Evolutionary conservation across 2,888 invertebrate genomes (phyloP), one percentile per base, ranked within the genome.

Genomic region (Ariolimax columbianus): DNA sequence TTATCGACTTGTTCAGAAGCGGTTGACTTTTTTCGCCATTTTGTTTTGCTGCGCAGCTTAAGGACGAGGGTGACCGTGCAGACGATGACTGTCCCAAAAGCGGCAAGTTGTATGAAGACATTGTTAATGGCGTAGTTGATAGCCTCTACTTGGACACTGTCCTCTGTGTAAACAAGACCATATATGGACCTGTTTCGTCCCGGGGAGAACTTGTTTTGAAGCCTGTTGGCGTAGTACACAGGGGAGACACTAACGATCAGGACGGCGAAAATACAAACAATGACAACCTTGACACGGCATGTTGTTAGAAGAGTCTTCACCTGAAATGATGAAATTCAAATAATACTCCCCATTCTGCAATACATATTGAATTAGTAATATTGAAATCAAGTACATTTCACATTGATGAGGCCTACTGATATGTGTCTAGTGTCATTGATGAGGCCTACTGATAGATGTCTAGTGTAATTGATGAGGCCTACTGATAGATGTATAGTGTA

Each of bases 201-300:
- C 3, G 30, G 43, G 30, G 73, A 73, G n/a, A 73, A 73, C 73
- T 73, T 73, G 9, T 1, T 14, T 7, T 43, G 43, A 9, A 73
- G 43, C n/a, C 73, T 73, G 73, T 73, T 73, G 43, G n/a, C 73
- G 43, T 43, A 73, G n/a, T 73, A 73, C n/a, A 73, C 73, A 3
- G 73, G 73, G 3, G 30, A n/a, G 11, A 43, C 73, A n/a, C 43
- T 73, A 9, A 47, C 47, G 26, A 73, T 73, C 11, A 73, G 73
- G 1, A 73, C 6, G 30, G 14, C 47, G 9, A 73, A 73, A 11
- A 73, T 73, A 30, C 43, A 43, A n/a, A 43, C 73, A 43, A 73
- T 73, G 30, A 43, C 47, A 9, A n/a, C 11, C 43, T 26, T 73
- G 26, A 73, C 73, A 26, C 73, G 73, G 17, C n/a, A n/a, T 11